Percentiles rank a stretch among this genome's conserved stretches.
phyloP scores from a whole-genome alignment of 2,113 vertebrate genomes.

The Guaruba guarouba region DNA sequence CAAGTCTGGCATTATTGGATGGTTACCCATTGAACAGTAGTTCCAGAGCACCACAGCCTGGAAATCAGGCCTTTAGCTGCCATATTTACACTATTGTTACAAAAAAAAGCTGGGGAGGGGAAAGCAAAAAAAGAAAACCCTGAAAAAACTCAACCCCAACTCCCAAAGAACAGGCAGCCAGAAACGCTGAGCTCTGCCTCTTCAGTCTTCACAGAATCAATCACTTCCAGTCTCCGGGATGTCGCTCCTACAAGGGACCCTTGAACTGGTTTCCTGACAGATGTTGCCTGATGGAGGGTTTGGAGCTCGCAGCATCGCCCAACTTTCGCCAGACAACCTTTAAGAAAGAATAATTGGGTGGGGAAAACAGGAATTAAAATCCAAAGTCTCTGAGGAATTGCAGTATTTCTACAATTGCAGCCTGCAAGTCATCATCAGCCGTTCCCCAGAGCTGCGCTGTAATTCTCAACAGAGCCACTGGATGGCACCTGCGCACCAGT shows the following conservation, averaged over 20 bases:
- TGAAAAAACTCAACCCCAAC: conserved; percentile 19
- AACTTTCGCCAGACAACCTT: conserved; percentile 99
- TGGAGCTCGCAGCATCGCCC: conserved; percentile 92
- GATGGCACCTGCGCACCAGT: conserved; percentile 21
- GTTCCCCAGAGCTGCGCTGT: background rate
- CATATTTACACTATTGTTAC: conserved; percentile 74
- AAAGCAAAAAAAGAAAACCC: background rate
- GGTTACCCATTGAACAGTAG: conserved; percentile 58
- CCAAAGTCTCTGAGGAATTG: background rate
- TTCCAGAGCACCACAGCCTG: conserved; percentile 63
- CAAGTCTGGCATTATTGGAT: conserved; percentile 51
- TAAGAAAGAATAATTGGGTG: background rate
- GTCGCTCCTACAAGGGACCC: conserved; percentile 86
- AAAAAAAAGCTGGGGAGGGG: background rate
- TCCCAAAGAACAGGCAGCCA: conserved; percentile 22
- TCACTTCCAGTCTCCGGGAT: background rate
- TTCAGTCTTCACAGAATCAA: conserved; percentile 8
- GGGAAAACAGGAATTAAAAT: background rate
- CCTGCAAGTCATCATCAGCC: background rate
- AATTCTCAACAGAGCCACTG: background rate
- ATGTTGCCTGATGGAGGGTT: conserved; percentile 94
- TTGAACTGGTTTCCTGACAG: conserved; percentile 99
- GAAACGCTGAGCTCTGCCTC: conserved; percentile 20
- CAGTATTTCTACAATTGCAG: background rate
- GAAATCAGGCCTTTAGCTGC: conserved; percentile 63